phyloP scores from a whole-genome alignment of 2,797 vertebrate genomes.

The Falco peregrinus region DNA sequence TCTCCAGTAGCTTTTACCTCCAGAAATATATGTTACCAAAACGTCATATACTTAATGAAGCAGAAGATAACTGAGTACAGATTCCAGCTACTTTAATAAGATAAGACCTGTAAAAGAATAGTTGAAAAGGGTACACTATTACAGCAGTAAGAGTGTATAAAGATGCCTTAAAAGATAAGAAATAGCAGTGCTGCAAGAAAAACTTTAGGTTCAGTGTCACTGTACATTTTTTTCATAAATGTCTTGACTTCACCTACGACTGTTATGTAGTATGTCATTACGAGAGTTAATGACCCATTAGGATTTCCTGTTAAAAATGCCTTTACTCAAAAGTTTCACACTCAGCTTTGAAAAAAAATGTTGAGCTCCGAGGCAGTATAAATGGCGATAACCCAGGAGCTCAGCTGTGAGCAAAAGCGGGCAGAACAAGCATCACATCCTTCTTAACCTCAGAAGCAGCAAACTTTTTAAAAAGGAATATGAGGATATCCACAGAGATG shows the following conservation, averaged over 20 bases:
- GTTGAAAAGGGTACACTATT: background rate
- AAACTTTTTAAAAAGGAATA: background rate
- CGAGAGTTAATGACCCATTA: slow-evolving; percentile 8
- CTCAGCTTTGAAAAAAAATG: slow-evolving; percentile 29
- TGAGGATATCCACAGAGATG: background rate
- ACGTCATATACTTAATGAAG: background rate
- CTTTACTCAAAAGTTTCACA: slow-evolving; percentile 24
- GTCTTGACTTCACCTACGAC: background rate
- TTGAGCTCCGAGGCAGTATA: background rate
- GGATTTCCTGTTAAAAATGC: slow-evolving; percentile 15
- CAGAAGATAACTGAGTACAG: background rate
- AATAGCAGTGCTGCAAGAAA: background rate
- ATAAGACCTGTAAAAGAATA: background rate
- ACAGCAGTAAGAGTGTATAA: background rate
- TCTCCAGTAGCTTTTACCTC: background rate
- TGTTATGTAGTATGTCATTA: slow-evolving; percentile 6
- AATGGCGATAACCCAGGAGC: background rate
- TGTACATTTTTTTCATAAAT: background rate
- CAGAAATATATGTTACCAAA: background rate
- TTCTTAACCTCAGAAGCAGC: background rate
- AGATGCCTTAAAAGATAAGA: background rate
- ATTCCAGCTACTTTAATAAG: background rate
- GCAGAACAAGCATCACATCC: background rate
- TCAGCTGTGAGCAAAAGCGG: background rate
- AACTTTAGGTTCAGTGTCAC: background rate